phyloP scores from a whole-genome alignment of 1,140 invertebrate species.

The Achatina immaculata region DNA sequence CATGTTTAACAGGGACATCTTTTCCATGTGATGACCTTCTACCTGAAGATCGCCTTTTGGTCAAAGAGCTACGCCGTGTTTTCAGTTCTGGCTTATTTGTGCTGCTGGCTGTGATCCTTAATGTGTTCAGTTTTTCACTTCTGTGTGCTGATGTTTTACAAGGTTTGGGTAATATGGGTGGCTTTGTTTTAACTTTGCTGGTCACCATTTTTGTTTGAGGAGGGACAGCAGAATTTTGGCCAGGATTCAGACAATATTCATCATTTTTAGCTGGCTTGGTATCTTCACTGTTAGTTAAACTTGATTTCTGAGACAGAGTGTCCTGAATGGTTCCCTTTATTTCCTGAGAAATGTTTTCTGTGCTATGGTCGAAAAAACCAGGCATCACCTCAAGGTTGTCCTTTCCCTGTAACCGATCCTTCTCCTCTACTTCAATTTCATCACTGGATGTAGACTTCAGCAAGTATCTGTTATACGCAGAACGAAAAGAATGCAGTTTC shows the following conservation, averaged over 20 bases:
- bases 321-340: not conserved
- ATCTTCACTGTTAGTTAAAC: not conserved
- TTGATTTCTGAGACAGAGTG: not conserved
- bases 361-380: not conserved
- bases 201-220: not conserved
- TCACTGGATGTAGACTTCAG: not conserved
- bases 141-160: not conserved
- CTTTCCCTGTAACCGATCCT: not conserved
- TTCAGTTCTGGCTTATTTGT: not conserved
- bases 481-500: not conserved
- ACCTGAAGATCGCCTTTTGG: not conserved
- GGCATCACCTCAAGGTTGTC: no score
- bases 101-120: not conserved
- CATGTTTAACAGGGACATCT: not conserved
- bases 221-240: not conserved
- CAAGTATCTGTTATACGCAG: constrained; percentile 16
- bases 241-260: not conserved
- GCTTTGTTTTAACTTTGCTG: not conserved
- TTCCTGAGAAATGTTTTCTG: not conserved
- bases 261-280: not conserved
- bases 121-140: not conserved
- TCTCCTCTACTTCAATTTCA: no score
- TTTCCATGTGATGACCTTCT: not conserved
- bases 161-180: constrained; percentile 9
- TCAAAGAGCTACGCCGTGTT: not conserved